Evolutionary conservation across 2,888 invertebrate genomes (phyloP), one percentile per base, ranked within the genome.

Genomic region (Lagria hirta): DNA sequence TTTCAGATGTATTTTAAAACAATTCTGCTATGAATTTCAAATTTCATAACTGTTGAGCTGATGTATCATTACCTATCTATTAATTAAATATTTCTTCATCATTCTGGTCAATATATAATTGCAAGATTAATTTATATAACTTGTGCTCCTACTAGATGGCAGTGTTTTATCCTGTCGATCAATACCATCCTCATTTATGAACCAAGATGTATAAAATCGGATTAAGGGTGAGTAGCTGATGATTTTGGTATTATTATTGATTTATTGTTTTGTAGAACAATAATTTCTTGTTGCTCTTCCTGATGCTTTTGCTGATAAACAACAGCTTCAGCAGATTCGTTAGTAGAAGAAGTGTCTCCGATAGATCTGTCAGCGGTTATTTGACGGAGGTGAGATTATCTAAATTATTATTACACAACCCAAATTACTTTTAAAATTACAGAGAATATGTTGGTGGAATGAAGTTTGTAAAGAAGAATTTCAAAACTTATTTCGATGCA

Each of bases 401-500:
- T 1, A n/a, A 7, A 18, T 18, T 5, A 18, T 18, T 5, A 7
- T 5, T 7, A 18, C 5, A 7, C 7, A 18, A 7, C 4, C 14
- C 2, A 28, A 28, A 16, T 47, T 22, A 13, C 27, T 23, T 48
- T 49, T 18, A 12, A 5, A 38, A 35, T 44, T 32, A 2, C 16
- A 91, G 92, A 81, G 92, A 67, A 90, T 88, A 33, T 92, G 92
- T 70, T 92, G 90, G 89, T 91, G 90, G 88, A 92, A 91, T 70
- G 92, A 93, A 75, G 83, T 90, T 10, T 93, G 92, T 74, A 92
- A 93, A 66, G 90, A 91, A 67, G 92, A 92, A 71, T 92, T 92
- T 65, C 89, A 90, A 71, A 84, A 80, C 54, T 77, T 86, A 56
- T 92, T 92, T 70, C 80, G 88, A 46, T 93, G 92, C 73, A 86